phyloP scores from a whole-genome alignment of 2,113 vertebrate species.

The Setophaga petechia region DNA sequence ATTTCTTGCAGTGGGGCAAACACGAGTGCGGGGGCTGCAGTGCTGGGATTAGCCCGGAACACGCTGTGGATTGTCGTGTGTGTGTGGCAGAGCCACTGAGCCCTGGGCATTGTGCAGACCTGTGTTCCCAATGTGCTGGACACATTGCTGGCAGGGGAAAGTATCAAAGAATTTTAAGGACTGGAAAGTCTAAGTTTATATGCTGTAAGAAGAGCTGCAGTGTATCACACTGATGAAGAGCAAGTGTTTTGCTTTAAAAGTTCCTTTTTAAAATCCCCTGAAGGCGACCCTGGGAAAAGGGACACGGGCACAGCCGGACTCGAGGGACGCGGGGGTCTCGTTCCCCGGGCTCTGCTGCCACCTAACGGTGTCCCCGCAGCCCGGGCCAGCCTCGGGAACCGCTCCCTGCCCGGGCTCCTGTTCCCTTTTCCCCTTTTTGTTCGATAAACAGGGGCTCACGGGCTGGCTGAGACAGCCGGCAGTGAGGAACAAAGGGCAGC shows the following conservation, averaged over 20 bases:
- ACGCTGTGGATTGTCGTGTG: too few relatives aligned
- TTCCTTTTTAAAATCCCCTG: background rate
- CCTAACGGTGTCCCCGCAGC: background rate
- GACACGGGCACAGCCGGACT: background rate
- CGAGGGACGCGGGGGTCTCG: background rate
- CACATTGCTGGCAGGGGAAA: fast-evolving
- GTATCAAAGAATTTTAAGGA: background rate
- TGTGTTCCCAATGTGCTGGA: background rate
- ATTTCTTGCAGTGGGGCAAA: background rate
- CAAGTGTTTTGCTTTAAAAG: background rate
- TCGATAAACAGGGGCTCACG: fast-evolving
- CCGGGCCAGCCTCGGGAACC: fast-evolving
- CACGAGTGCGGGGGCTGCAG: fast-evolving
- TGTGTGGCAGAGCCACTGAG: background rate
- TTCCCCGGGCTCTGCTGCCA: constrained; percentile 41
- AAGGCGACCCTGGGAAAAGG: too few relatives aligned
- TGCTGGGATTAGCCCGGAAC: too few relatives aligned
- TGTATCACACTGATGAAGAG: fast-evolving
- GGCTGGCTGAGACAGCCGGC: fast-evolving
- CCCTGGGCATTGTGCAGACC: background rate
- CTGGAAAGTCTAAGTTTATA: background rate
- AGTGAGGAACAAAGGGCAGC: fast-evolving
- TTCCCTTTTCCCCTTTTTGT: fast-evolving
- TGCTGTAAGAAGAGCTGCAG: background rate
- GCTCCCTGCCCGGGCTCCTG: fast-evolving